A percentile compares a stretch with the other conserved stretches of the same genome.
Conservation (phyloP, 2,888 invertebrate genomes). For the Pogonocherus hispidulus region DNA sequence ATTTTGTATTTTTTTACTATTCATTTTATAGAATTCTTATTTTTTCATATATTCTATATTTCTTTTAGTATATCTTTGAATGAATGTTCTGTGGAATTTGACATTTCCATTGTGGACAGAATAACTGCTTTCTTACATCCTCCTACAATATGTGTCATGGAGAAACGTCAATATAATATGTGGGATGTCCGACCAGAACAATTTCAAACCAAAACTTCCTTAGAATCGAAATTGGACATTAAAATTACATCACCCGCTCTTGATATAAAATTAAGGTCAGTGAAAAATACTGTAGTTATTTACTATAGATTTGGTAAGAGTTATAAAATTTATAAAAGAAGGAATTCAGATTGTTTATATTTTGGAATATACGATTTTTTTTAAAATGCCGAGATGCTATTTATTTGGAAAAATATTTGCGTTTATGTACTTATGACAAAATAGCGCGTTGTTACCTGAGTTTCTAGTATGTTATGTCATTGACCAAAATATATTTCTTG, state of each 20-base stretch:
- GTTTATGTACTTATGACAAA: too few species aligned
- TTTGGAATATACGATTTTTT: too few species aligned
- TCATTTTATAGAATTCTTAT: background rate
- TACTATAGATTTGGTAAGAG: too few species aligned
- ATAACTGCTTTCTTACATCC: constrained; percentile 82
- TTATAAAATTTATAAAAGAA: too few species aligned
- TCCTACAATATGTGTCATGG: constrained; percentile 70
- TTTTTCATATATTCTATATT: background rate
- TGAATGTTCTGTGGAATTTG: constrained; percentile 82
- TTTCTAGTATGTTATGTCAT: too few species aligned
- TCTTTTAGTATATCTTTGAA: constrained; percentile 75
- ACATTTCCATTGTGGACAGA: constrained; percentile 89
- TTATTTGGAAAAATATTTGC: too few species aligned
- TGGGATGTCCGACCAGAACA: constrained; percentile 51
- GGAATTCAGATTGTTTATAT: too few species aligned
- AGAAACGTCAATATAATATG: constrained; percentile 69
- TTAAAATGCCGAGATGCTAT: too few species aligned
- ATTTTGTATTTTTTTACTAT: too few species aligned
- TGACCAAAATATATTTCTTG: too few species aligned
- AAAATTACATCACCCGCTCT: constrained; percentile 71
- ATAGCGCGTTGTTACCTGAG: too few species aligned
- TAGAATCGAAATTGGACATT: constrained; percentile 62
- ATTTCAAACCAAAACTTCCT: constrained; percentile 12
- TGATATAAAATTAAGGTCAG: constrained; percentile 72
- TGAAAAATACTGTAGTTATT: too few species aligned